These are phyloP conservation scores for Syngnathus rostellatus DNA, from an alignment of 2,797 vertebrate species.

Conservation along the genomic window DNA sequence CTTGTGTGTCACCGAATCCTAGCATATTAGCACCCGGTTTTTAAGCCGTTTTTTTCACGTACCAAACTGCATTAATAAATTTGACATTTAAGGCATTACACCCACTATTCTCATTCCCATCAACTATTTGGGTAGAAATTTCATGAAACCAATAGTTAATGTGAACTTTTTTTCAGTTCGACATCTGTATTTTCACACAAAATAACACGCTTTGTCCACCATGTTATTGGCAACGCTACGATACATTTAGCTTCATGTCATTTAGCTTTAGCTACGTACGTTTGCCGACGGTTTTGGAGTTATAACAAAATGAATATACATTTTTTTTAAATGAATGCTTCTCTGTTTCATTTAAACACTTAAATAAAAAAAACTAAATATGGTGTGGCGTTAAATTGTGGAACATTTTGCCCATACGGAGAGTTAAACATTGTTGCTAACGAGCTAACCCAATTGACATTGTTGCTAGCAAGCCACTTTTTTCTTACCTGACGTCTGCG, in stretches of 20 bases:
- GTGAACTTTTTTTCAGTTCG: not conserved
- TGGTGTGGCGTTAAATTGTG: conserved; percentile 1
- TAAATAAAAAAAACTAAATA: not conserved
- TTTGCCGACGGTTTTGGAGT: not conserved
- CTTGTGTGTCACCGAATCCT: not conserved
- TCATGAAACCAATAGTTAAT: not conserved
- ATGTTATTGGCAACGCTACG: not conserved
- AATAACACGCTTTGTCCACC: not conserved
- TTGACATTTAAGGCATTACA: not conserved
- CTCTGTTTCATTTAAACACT: not conserved
- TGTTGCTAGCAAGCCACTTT: conserved; percentile 5
- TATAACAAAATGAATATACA: too few species aligned
- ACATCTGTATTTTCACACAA: not conserved
- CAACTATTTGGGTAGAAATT: not conserved
- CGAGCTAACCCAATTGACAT: conserved; percentile 38
- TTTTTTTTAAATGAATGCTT: not conserved
- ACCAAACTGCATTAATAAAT: not conserved
- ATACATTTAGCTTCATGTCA: not conserved
- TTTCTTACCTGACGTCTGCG: conserved; percentile 64
- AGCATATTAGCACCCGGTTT: not conserved
- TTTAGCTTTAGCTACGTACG: not conserved
- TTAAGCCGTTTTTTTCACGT: not conserved
- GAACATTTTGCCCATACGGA: conserved; percentile 6
- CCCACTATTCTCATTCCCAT: not conserved
- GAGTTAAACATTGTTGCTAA: conserved; percentile 6